These are phyloP conservation scores for Rousettus madagascariensis DNA, from an alignment of 2,797 vertebrate species.

Conservation along the genomic window DNA sequence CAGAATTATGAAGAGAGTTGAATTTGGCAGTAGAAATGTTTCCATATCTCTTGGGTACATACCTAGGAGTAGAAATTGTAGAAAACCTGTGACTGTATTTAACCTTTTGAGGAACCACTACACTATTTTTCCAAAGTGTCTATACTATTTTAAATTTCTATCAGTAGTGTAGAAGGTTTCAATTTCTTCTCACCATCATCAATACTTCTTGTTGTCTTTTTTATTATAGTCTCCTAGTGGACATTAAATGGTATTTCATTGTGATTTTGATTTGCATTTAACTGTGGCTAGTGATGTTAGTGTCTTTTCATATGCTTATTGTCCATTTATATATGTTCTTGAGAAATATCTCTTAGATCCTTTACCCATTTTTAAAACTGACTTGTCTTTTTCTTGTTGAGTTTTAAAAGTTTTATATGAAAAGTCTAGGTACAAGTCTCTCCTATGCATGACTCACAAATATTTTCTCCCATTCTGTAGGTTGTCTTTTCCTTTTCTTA, in stretches of 20 bases:
- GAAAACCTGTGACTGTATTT: not conserved
- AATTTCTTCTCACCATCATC: not conserved
- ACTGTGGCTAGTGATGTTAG: not conserved
- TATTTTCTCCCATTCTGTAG: not conserved
- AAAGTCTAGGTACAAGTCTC: not conserved
- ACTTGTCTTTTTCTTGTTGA: not conserved
- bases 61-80: not conserved
- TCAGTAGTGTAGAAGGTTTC: not conserved
- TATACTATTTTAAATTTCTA: conserved; percentile 3
- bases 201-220: not conserved
- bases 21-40: conserved; percentile 43
- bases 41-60: not conserved
- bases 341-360: not conserved
- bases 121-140: not conserved
- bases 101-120: not conserved
- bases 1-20: conserved; percentile 1
- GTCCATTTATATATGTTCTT: not conserved
- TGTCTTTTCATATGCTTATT: not conserved
- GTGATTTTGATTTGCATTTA: not conserved
- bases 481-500: conserved; percentile 36
- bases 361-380: not conserved
- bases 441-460: not conserved
- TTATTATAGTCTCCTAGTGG: not conserved
- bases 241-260: not conserved
- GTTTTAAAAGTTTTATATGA: not conserved